Percentiles rank a stretch among this genome's conserved stretches.
phyloP scores from a whole-genome alignment of 2,113 vertebrate genomes.

The Corynorhinus townsendii region DNA sequence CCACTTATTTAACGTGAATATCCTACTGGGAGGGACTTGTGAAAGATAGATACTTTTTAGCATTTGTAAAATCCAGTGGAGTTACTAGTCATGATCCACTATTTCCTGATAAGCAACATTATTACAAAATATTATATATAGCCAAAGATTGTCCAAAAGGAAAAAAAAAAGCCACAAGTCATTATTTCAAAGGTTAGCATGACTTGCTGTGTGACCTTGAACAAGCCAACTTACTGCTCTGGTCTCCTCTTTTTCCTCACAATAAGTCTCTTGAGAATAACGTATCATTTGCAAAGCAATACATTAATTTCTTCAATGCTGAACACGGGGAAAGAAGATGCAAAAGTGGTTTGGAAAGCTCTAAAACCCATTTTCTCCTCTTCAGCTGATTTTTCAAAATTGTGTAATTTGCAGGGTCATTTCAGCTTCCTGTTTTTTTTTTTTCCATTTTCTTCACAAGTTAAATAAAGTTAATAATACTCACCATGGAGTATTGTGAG shows the following conservation, averaged over 20 bases:
- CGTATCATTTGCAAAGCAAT: not conserved
- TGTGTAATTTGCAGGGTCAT: not conserved
- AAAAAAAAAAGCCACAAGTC: not conserved
- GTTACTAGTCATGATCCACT: not conserved
- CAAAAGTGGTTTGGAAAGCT: not conserved
- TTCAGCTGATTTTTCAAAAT: not conserved
- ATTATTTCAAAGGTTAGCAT: not conserved
- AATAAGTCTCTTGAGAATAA: not conserved
- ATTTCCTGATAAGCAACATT: not conserved
- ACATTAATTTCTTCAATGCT: not conserved
- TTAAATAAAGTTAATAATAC: not conserved
- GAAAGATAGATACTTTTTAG: not conserved
- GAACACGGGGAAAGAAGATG: not conserved
- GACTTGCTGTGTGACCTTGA: not conserved
- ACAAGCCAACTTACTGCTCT: not conserved
- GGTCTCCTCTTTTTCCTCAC: not conserved
- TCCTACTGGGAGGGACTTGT: not conserved
- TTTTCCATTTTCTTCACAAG: not conserved
- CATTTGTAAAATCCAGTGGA: not conserved
- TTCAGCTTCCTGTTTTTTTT: not conserved
- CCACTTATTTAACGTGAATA: not conserved
- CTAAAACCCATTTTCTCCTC: not conserved
- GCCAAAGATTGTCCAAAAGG: not conserved
- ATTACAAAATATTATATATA: not conserved
- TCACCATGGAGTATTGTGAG: not conserved